These are phyloP conservation scores for Perca flavescens DNA, from an alignment of 2,113 vertebrate species.

Conservation along the genomic window DNA sequence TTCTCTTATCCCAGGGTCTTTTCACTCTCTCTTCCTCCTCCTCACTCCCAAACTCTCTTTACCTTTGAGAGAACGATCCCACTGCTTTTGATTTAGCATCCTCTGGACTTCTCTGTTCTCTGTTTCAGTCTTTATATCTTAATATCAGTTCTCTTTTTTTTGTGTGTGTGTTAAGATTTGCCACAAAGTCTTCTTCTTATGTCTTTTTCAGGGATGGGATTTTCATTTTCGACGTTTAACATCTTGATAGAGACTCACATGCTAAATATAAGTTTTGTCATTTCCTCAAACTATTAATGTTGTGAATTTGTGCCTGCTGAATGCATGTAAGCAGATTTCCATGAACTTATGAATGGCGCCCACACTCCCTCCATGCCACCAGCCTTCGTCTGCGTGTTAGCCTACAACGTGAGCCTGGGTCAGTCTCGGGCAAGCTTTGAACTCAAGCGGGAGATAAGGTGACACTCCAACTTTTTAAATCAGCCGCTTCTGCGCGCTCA, in stretches of 20 bases:
- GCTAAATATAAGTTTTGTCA: neutral
- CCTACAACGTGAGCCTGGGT: too few species aligned
- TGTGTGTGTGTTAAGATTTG: neutral
- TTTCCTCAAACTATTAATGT: neutral
- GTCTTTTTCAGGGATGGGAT: neutral
- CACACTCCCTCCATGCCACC: too few species aligned
- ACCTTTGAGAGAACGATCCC: neutral
- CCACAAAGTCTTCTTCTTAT: neutral
- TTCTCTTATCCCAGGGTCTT: neutral
- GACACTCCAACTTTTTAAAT: too few species aligned
- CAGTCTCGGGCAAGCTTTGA: too few species aligned
- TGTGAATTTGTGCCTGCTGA: too few species aligned
- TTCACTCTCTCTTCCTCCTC: neutral
- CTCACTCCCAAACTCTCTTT: neutral
- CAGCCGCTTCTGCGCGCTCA: too few species aligned
- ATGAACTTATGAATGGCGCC: too few species aligned
- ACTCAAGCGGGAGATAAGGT: too few species aligned
- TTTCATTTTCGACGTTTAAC: neutral
- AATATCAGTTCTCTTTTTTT: neutral
- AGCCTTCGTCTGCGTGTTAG: too few species aligned
- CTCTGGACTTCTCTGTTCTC: neutral
- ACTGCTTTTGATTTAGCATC: neutral
- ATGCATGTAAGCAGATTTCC: too few species aligned
- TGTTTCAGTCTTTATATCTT: neutral
- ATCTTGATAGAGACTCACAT: neutral